Evolutionary conservation across 2,888 invertebrate species (phyloP), one percentile per base, ranked within the genome.

Genomic region (Cosmorhoe ocellata): DNA sequence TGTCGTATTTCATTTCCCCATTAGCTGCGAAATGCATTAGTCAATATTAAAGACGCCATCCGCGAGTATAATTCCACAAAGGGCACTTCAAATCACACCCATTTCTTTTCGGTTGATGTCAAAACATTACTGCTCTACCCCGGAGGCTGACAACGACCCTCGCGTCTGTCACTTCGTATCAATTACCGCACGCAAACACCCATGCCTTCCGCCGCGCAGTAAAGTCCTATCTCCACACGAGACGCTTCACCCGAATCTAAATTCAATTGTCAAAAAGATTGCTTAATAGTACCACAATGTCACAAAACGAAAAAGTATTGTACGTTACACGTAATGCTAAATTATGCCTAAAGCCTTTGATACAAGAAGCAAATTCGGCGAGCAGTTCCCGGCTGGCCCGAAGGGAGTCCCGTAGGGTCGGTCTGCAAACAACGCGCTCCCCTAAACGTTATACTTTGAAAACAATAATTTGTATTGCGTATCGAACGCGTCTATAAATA

Each of bases 391-490:
- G 49, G 52, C 59, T 59, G 63, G 55, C 56, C 60, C 61, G 63
- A 57, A 64, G 76, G 74, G 74, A 67, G 67, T 71, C 76, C 80
- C 80, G 55, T 77, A 84, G 90, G 90, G 90, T 86, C 84, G 84
- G 77, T 86, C 74, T 69, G 79, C 86, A 89, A 90, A 90, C 90
- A 89, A 77, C 76, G 77, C 71, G 79, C 81, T 84, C 88, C 90
- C 90, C 88, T 88, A 87, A 89, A 88, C 87, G 88, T 87, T 89
- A 90, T 90, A 90, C 90, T 90, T 90, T 89, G 90, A 90, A 89
- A 90, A 90, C 89, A 90, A 90, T 89, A 89, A 90, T 90, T 90
- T 89, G 89, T 90, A 89, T 90, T 89, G 88, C 90, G 90, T 90
- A 90, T 89, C 89, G 90, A 89, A 90, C 87, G 87, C 82, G 81